Conservation (phyloP, 2,888 invertebrate genomes). For the Phanerotoma sp. region DNA sequence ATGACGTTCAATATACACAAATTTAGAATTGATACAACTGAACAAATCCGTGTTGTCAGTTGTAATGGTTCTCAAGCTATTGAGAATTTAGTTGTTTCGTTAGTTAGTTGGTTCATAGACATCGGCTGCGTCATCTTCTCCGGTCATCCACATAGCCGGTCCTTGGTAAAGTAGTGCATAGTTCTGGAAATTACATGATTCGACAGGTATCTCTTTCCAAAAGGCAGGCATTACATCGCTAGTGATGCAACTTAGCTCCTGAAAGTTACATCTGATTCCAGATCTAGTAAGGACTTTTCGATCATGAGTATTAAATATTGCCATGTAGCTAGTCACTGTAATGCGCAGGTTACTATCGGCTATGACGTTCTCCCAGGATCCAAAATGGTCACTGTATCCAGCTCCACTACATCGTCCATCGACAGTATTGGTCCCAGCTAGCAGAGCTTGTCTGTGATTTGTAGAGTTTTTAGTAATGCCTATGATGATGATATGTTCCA, state of each 20-base stretch:
- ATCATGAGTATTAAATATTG: neutral
- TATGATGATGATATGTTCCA: too few relatives aligned
- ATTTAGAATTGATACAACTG: too few relatives aligned
- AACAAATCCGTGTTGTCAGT: slow-evolving; percentile 10
- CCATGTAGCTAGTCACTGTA: too few relatives aligned
- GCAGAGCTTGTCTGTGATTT: too few relatives aligned
- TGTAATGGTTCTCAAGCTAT: neutral
- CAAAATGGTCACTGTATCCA: neutral
- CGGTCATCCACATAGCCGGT: neutral
- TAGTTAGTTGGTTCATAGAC: neutral
- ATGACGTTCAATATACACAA: slow-evolving; percentile 18
- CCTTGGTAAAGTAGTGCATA: too few relatives aligned
- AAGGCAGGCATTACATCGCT: neutral
- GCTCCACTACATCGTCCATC: too few relatives aligned
- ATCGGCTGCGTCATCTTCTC: neutral
- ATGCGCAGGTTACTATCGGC: neutral
- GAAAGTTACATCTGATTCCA: neutral
- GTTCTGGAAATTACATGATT: too few relatives aligned
- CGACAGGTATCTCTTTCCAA: too few relatives aligned
- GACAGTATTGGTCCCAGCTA: too few relatives aligned
- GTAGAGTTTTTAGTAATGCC: too few relatives aligned
- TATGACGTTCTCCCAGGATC: neutral
- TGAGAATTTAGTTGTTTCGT: neutral
- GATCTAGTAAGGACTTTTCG: neutral
- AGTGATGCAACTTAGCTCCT: neutral